Evolutionary conservation across 2,113 vertebrate genomes (phyloP), one percentile per base, ranked within the genome.

Genomic region (Entosphenus tridentatus): DNA sequence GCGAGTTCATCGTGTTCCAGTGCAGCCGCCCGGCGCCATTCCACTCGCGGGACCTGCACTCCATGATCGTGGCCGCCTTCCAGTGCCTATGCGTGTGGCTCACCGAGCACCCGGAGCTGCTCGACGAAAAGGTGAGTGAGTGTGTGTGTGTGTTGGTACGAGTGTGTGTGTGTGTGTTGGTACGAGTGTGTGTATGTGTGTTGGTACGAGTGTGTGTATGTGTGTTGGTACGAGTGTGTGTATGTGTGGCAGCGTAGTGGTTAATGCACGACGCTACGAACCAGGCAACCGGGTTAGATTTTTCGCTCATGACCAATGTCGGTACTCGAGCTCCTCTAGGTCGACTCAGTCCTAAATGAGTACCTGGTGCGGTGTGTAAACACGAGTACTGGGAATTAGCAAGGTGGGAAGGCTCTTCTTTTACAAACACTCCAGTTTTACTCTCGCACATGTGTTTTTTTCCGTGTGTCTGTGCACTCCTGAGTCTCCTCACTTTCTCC

Each of bases 21-120:
- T 96, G 90, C 75, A 91, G 88, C 75, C 86, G 90, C 54, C 90
- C 89, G 0, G 90, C 90, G 12, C 90, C 90, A 1, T 82, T 87
- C 57, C 90, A 96, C 72, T 96, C 89, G 69, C 77, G 89, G 2
- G 89, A 95, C 76, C 85, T 96, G 18, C 90, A 96, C 81, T 96
- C 90, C 75, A 95, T 96, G 90, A 96, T 96, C 2, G 90, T 95
- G 2, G 90, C 89, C 5, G 90, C 90, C 39, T 96, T 96, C 79
- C 89, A 92, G 82, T 96, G 90, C 77, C 85, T 96, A 14, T 95
- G 89, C 2, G 84, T 92, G 68, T 96, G 90, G 90, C 86, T 95
- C 72, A 93, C 87, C 0, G 90, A 96, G 73, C 89, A 96, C 59
- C 86, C 90, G 0, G 82, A 87, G 76, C 89, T 96, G 85, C 80